Conservation (phyloP, 2,797 vertebrate species). For the Nyctalus aviator region DNA sequence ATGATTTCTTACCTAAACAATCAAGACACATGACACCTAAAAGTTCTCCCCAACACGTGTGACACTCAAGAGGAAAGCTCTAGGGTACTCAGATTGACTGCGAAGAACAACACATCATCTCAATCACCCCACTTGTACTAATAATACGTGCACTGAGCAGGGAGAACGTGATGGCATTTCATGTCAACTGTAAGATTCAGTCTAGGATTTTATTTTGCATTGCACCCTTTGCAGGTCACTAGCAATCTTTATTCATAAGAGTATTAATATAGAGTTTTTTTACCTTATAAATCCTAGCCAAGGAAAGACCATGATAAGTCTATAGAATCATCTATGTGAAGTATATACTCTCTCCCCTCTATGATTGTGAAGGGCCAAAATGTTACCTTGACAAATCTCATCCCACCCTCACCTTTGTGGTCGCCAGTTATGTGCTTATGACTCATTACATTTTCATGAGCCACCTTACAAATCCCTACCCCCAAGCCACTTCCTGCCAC, state of each 20-base stretch:
- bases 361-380: neutral
- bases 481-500: constrained; percentile 42
- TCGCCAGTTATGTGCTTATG: neutral
- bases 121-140: neutral
- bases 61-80: constrained; percentile 46
- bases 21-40: neutral
- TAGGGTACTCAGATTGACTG: neutral
- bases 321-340: neutral
- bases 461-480: constrained; percentile 48
- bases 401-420: neutral
- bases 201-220: constrained; percentile 42
- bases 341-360: neutral
- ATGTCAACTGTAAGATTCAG: constrained; percentile 48
- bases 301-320: constrained; percentile 1
- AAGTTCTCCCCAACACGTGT: neutral
- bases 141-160: neutral
- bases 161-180: neutral
- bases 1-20: neutral
- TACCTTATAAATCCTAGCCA: constrained; percentile 24
- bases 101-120: constrained; percentile 30
- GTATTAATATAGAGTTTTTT: neutral
- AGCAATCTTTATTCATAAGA: constrained; percentile 31
- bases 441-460: constrained; percentile 47
- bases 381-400: constrained; percentile 6
- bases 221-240: neutral